phyloP scores from a whole-genome alignment of 2,797 vertebrate genomes.

The Ptychadena robeensis region DNA sequence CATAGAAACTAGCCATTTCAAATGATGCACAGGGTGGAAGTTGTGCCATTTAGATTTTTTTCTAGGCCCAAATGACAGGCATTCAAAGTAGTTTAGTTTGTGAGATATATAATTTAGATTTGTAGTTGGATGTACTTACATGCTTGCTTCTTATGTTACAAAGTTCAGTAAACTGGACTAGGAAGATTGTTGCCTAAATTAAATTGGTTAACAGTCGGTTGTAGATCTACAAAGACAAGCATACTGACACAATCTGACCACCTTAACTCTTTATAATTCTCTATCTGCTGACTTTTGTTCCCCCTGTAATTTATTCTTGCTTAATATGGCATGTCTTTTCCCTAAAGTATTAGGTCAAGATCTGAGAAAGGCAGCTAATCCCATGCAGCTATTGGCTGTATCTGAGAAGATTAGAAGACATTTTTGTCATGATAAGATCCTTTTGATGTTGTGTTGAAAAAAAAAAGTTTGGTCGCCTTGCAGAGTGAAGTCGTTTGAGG shows the following conservation, averaged over 20 bases:
- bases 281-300: neutral
- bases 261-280: neutral
- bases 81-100: too few species aligned
- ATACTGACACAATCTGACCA: neutral
- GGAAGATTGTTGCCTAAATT: neutral
- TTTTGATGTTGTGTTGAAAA: conserved; percentile 38
- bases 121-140: too few species aligned
- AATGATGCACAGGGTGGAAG: too few species aligned
- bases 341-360: conserved; percentile 19
- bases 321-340: neutral
- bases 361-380: conserved; percentile 32
- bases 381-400: conserved; percentile 12
- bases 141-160: too few species aligned
- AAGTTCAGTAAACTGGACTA: neutral
- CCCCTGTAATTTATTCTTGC: neutral
- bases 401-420: conserved; percentile 32
- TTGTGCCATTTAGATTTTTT: too few species aligned
- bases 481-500: conserved; percentile 16
- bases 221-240: too few species aligned
- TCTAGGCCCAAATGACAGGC: too few species aligned
- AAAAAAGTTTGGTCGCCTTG: neutral
- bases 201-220: too few species aligned
- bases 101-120: too few species aligned
- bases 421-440: conserved; percentile 35
- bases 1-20: too few species aligned